Base-by-base conservation (phyloP, 1,140 invertebrate genomes). In the Heliconius congener region DNA sequence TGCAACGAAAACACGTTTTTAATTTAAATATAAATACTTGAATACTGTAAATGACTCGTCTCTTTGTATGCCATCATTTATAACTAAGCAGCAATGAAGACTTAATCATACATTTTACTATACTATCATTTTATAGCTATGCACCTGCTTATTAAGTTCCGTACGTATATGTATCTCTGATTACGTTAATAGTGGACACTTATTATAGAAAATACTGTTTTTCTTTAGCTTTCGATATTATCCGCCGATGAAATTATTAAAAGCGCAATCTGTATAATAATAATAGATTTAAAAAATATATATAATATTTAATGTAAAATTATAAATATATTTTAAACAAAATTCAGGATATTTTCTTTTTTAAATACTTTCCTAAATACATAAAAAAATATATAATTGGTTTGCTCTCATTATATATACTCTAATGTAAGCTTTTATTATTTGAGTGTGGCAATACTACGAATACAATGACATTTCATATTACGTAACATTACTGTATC, bases 61-160 rank as follows among this genome's bases (percentile, higher is more conserved):
- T 77, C 66, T 71, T 77, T 71, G 39, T 34, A 71, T 71, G 34
- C 66, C 42, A 77, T 66, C 70, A 70, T 71, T 50, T 74, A 71
- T 37, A 55, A 8, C 71, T 72, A 60, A 79, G 73, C 71, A 71
- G 73, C 73, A 79, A 34, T 74, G 78, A 72, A 76, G 78, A 37
- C 39, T 70, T 76, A 74, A 79, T 79, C 70, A 71, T 72, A 79
- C 78, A 74, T 52, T 79, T 79, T 71, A 72, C 66, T 72, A 79
- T 76, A 79, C 39, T 23, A 34, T 73, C 73, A 37, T 55, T 76
- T 79, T 74, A 79, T 72, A 76, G 74, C 66, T n/a, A 39, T 39
- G 60, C 73, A 50, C 39, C 46, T 27, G 55, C 34, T 39, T 52
- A 79, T 74, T 79, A 76, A 66, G 57, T 72, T 74, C 39, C 78